Conservation (phyloP, 1,140 invertebrate genomes). For the Lineus longissimus region DNA sequence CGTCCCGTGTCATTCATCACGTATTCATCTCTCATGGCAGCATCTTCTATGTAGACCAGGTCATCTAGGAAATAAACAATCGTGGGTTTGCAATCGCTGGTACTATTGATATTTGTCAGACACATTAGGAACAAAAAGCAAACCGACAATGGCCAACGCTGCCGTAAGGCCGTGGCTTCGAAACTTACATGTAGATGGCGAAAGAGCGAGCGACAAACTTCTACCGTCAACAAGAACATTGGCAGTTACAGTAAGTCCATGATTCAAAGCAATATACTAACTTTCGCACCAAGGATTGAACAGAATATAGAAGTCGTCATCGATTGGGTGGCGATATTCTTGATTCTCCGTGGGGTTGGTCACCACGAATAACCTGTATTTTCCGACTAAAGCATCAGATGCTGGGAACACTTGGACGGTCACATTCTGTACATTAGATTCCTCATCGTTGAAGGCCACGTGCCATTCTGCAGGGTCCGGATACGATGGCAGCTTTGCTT, state of each 20-base stretch:
- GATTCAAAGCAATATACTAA: slow-evolving; percentile 48
- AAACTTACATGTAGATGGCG: too few relatives aligned
- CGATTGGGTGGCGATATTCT: slow-evolving; percentile 35
- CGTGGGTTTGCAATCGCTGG: background rate
- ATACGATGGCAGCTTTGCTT: background rate
- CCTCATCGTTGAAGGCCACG: background rate
- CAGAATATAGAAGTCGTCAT: slow-evolving; percentile 65
- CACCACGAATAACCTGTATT: slow-evolving; percentile 44
- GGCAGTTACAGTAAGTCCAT: background rate
- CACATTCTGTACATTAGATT: slow-evolving; percentile 30
- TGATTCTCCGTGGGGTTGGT: slow-evolving; percentile 32
- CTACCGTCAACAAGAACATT: background rate
- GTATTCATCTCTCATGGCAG: slow-evolving; percentile 76
- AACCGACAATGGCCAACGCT: too few relatives aligned
- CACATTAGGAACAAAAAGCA: too few relatives aligned
- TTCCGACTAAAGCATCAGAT: slow-evolving; percentile 35
- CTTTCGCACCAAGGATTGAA: slow-evolving; percentile 86
- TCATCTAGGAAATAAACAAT: slow-evolving; percentile 43
- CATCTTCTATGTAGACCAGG: slow-evolving; percentile 61
- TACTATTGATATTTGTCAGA: background rate
- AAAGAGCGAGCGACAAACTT: too few relatives aligned
- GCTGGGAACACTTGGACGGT: slow-evolving; percentile 35
- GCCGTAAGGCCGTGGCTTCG: too few relatives aligned
- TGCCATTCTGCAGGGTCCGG: background rate
- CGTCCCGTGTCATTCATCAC: slow-evolving; percentile 81